phyloP scores from a whole-genome alignment of 2,113 vertebrate genomes.

The Phalacrocorax carbo region DNA sequence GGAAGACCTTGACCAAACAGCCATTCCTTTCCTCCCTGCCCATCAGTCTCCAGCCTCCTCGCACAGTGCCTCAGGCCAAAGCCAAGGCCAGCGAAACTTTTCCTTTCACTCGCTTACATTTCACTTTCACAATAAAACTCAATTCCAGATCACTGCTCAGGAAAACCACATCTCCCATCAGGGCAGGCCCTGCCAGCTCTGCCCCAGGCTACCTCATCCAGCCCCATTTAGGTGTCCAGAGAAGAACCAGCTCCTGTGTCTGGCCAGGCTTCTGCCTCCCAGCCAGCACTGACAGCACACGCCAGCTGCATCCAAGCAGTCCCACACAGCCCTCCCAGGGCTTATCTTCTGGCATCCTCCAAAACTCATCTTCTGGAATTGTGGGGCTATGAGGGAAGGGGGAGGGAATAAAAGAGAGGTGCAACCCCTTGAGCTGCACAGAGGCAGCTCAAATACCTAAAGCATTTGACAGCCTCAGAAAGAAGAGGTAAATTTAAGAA shows the following conservation, averaged over 20 bases:
- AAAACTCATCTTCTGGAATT: not conserved
- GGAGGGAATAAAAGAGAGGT: not conserved
- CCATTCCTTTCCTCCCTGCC: not conserved
- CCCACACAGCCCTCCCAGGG: not conserved
- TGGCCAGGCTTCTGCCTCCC: not conserved
- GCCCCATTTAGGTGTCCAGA: not conserved
- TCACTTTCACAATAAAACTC: not conserved
- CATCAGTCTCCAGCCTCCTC: not conserved
- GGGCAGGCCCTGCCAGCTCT: not conserved
- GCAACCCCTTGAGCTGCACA: not conserved
- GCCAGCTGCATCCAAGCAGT: not conserved
- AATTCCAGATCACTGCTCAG: not conserved
- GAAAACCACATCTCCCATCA: not conserved
- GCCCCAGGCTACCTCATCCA: not conserved
- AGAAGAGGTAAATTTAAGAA: not conserved
- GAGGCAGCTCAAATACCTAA: not conserved
- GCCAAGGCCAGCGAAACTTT: not conserved
- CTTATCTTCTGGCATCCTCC: not conserved
- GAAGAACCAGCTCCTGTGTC: not conserved
- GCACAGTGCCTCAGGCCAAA: not conserved
- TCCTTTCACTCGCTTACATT: not conserved
- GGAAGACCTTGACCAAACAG: not conserved
- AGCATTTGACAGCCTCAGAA: not conserved
- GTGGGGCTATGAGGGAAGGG: not conserved
- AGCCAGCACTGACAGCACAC: not conserved